phyloP scores from a whole-genome alignment of 1,140 invertebrate species.

The Orius laevigatus region DNA sequence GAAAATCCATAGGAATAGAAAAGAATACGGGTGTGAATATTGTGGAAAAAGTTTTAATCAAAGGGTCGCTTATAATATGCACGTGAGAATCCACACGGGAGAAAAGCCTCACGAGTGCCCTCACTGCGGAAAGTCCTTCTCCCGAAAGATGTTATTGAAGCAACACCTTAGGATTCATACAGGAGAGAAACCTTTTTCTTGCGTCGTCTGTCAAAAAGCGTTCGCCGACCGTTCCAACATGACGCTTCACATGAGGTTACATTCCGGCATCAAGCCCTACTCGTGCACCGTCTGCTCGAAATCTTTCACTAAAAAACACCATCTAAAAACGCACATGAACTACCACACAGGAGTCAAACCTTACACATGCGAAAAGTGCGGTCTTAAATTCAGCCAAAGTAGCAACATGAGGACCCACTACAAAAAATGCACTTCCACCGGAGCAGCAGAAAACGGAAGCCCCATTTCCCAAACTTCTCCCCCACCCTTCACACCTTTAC shows the following conservation, averaged over 20 bases:
- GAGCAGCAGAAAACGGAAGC: background rate
- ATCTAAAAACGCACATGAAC: slow-evolving; percentile 45
- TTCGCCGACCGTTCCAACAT: slow-evolving; percentile 72
- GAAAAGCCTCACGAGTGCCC: slow-evolving; percentile 73
- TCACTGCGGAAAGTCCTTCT: slow-evolving; percentile 72
- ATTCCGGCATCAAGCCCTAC: slow-evolving; percentile 73
- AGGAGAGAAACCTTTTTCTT: slow-evolving; percentile 58
- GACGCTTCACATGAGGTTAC: slow-evolving; percentile 58
- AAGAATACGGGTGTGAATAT: slow-evolving; percentile 35
- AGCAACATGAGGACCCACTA: slow-evolving; percentile 23
- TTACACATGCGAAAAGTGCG: slow-evolving; percentile 30
- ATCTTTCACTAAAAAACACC: slow-evolving; percentile 72
- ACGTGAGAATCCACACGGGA: slow-evolving; percentile 59
- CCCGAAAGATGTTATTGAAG: slow-evolving; percentile 62
- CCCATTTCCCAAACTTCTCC: too few relatives aligned
- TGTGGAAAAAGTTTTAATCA: slow-evolving; percentile 52
- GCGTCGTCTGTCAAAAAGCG: slow-evolving; percentile 46
- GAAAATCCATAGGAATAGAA: slow-evolving; percentile 23
- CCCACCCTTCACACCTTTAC: too few relatives aligned
- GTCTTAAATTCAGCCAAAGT: slow-evolving; percentile 34
- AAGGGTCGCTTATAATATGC: slow-evolving; percentile 59
- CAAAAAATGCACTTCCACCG: slow-evolving; percentile 19
- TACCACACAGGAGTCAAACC: slow-evolving; percentile 43
- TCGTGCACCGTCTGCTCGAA: slow-evolving; percentile 69
- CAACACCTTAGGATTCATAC: slow-evolving; percentile 62